phyloP scores from a whole-genome alignment of 2,888 invertebrate genomes.

The Andrena trimmerana region DNA sequence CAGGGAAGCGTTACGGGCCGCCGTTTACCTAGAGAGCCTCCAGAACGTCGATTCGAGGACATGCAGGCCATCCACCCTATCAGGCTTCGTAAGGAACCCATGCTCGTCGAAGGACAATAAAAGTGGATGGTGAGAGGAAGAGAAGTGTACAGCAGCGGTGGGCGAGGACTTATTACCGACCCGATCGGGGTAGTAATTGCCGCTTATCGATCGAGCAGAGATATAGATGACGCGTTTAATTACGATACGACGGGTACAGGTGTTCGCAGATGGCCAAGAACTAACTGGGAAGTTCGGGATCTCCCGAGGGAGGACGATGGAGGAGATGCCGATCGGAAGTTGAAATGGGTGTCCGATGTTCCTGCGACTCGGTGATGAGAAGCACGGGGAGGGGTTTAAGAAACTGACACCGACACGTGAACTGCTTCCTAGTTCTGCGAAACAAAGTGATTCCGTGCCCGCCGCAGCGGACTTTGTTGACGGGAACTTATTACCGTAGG shows the following conservation, averaged over 20 bases:
- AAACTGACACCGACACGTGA: constrained; percentile 42
- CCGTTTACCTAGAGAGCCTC: neutral
- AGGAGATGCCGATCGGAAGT: constrained; percentile 44
- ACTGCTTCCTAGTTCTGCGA: constrained; percentile 7
- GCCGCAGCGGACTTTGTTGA: neutral
- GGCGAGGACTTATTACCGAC: neutral
- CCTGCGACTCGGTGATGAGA: constrained; percentile 29
- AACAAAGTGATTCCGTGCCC: constrained; percentile 1
- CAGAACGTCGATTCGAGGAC: neutral
- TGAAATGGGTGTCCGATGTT: constrained; percentile 15
- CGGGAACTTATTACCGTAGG: neutral
- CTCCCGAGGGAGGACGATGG: constrained; percentile 14
- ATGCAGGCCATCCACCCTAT: neutral
- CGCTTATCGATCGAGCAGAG: constrained; percentile 45
- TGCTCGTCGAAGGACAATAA: neutral
- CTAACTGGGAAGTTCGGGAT: constrained; percentile 56
- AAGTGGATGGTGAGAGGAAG: constrained; percentile 8
- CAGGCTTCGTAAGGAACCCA: neutral
- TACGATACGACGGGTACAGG: constrained; percentile 59
- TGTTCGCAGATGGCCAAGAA: constrained; percentile 57
- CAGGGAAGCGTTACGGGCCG: neutral
- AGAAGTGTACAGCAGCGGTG: neutral
- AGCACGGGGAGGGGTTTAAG: constrained; percentile 20
- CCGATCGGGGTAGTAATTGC: constrained; percentile 26
- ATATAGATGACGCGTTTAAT: constrained; percentile 58